These are phyloP conservation scores for Homarus gammarus DNA, from an alignment of 2,888 invertebrate genomes.

Conservation along the genomic window DNA sequence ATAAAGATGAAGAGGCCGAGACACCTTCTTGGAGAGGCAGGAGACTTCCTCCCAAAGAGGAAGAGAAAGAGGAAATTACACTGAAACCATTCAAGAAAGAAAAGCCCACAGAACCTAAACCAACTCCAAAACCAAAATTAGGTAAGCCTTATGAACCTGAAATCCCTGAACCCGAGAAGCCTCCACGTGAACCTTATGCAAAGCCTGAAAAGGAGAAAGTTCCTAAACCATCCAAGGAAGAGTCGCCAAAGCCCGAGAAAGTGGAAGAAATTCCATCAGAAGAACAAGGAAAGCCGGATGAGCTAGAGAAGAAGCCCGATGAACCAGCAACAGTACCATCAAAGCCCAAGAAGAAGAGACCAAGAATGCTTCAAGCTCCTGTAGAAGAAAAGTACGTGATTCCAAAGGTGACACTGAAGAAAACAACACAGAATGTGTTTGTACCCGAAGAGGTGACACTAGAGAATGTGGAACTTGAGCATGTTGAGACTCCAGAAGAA, in stretches of 20 bases:
- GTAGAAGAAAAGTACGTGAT: conserved; percentile 34
- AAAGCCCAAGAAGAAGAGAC: conserved; percentile 6
- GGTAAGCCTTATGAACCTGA: conserved; percentile 51
- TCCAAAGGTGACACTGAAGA: conserved; percentile 42
- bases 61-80: conserved; percentile 49
- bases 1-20: conserved; percentile 45
- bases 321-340: not conserved
- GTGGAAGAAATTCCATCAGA: conserved; percentile 8
- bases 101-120: conserved; percentile 45
- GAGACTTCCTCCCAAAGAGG: conserved; percentile 58
- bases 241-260: not conserved
- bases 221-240: conserved; percentile 24
- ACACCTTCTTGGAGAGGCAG: conserved; percentile 41
- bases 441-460: conserved; percentile 45
- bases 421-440: conserved; percentile 59
- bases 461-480: conserved; percentile 42
- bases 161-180: conserved; percentile 34
- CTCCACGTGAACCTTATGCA: conserved; percentile 34
- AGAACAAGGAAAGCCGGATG: conserved; percentile 27
- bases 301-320: conserved; percentile 9
- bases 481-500: conserved; percentile 61
- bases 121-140: conserved; percentile 41
- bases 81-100: conserved; percentile 59
- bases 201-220: conserved; percentile 25
- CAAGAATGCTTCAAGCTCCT: not conserved